Evolutionary conservation across 1,140 invertebrate species (phyloP).

Genomic region (Musca domestica): DNA sequence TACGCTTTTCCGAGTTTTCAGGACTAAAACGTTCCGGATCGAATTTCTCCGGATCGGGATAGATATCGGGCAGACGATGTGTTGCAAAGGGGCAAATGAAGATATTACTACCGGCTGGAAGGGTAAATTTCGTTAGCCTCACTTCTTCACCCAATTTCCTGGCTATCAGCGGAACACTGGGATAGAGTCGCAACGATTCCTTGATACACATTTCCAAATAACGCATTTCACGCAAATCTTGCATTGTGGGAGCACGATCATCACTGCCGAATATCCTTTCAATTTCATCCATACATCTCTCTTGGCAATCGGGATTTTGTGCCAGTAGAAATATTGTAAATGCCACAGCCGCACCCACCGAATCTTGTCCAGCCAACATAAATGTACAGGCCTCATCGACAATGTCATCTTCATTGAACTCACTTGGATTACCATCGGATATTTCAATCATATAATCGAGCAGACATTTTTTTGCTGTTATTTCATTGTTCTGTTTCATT

Average conservation of each 20-base stretch:
- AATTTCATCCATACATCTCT: conserved; percentile 62
- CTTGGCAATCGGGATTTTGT: conserved; percentile 62
- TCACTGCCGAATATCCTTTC: conserved; percentile 59
- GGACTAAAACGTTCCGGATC: conserved; percentile 70
- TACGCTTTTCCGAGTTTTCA: conserved; percentile 57
- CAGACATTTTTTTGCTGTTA: conserved; percentile 30
- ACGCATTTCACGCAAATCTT: conserved; percentile 62
- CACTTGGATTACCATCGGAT: conserved; percentile 55
- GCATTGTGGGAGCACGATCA: conserved; percentile 55
- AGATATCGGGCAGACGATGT: conserved; percentile 66
- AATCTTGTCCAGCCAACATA: conserved; percentile 78
- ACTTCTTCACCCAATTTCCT: conserved; percentile 61
- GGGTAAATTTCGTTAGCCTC: conserved; percentile 50
- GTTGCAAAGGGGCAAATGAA: conserved; percentile 59
- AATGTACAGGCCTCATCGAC: conserved; percentile 71
- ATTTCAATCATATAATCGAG: conserved; percentile 71
- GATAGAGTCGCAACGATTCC: conserved; percentile 65
- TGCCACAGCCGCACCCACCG: conserved; percentile 63
- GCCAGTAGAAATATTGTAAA: conserved; percentile 64
- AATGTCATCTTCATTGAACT: conserved; percentile 68
- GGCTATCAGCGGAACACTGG: conserved; percentile 66
- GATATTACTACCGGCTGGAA: conserved; percentile 54
- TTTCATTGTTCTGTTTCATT: conserved; percentile 31
- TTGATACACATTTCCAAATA: conserved; percentile 70
- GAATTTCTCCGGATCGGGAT: conserved; percentile 69